Evolutionary conservation across 2,888 invertebrate genomes (phyloP), one percentile per base, ranked within the genome.

Genomic region (Dasypogon diadema): DNA sequence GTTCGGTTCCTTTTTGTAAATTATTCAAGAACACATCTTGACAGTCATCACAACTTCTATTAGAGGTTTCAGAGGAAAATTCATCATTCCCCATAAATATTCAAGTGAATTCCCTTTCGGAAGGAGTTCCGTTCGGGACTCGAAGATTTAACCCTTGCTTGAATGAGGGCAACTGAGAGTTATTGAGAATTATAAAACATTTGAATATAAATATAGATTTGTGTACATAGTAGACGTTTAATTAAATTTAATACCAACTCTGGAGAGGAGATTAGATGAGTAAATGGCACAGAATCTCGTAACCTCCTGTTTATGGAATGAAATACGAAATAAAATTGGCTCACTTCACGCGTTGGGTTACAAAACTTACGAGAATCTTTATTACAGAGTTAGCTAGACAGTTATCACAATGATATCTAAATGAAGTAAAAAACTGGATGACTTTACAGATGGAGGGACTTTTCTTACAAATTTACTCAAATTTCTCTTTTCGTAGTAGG

Each of bases 21-120:
- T 48, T 70, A 70, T 70, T 70, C 70, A 70, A 18, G 34, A 70
- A 30, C 54, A 70, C 26, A 70, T 70, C 70, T 54, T 70, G 70
- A 34, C 70, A 54, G 70, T 54, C 42, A 54, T 70, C 54, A 26
- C 70, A 70, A 54, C 34, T 70, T 70, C 34, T 46, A 54, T 54
- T 18, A 51, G 30, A 54, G 34, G n/a, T n/a, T 18, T 24, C 34
- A 30, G 34, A 30, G 21, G 34, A 54, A 70, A 70, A 30, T 70
- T 54, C 34, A 51, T 51, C 70, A 70, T 18, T 54, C 22, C 30
- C 26, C 70, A 70, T 70, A 34, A 70, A 70, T 70, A 70, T 70
- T 70, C 46, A 70, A 70, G 54, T 26, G 30, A 34, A 30, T 70
- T 70, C 54, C 54, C 70, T 54, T 70, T 54, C 30, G 18, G 30